Conservation (phyloP, 2,113 vertebrate species). For the Odocoileus virginianus region DNA sequence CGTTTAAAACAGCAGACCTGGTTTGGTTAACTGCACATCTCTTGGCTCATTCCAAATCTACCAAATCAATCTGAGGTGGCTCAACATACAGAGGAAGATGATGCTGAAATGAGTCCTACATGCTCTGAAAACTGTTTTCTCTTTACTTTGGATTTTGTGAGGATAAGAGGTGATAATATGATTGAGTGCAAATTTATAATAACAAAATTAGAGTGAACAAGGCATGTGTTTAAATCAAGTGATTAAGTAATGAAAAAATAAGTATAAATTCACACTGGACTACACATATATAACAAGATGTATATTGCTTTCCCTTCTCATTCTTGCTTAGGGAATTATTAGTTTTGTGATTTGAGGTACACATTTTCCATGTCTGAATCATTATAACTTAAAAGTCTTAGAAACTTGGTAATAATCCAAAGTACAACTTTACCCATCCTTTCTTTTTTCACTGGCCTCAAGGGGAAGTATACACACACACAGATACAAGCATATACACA, state of each 20-base stretch:
- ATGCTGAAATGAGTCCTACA: background rate
- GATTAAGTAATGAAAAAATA: background rate
- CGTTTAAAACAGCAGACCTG: background rate
- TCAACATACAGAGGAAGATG: background rate
- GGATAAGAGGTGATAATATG: background rate
- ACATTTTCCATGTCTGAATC: background rate
- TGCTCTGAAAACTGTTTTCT: background rate
- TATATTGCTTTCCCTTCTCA: background rate
- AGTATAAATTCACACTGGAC: background rate
- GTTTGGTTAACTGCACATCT: background rate
- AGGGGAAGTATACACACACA: background rate
- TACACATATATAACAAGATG: background rate
- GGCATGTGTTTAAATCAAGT: background rate
- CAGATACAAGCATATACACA: background rate
- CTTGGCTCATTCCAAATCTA: background rate
- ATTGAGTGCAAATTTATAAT: background rate
- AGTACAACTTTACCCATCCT: background rate
- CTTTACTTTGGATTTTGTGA: background rate
- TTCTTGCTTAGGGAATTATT: background rate
- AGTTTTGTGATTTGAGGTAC: background rate
- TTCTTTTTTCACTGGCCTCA: background rate
- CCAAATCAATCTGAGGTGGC: background rate
- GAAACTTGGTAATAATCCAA: slow-evolving; percentile 13
- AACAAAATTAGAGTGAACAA: background rate
- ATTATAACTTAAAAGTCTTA: background rate